Evolutionary conservation across 2,113 vertebrate species (phyloP), one percentile per base, ranked within the genome.

Genomic region (Oxyruncus cristatus): DNA sequence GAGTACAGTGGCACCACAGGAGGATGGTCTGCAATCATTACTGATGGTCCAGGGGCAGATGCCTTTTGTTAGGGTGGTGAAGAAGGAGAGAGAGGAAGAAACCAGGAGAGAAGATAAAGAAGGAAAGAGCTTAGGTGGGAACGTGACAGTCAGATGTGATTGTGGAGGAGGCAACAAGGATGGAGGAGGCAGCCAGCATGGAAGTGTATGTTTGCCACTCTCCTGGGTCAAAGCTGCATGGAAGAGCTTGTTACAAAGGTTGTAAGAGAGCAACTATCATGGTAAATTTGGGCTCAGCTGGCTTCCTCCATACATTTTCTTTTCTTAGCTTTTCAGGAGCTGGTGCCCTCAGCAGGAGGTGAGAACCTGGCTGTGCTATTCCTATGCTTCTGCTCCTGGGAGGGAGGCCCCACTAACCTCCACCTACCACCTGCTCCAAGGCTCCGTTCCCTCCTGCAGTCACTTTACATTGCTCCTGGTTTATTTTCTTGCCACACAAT

Each of bases 381-480:
- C 52, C 41, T 70, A 41, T 22, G 46, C 32, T 80, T 42, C 39
- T 62, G 67, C 41, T 87, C 65, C 62, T 62, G 8, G 53, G 67
- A 79, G 35, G 37, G 33, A 85, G 49, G 55, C 11, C n/a, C 41
- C 63, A 9, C 71, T 70, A 76, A 65, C 75, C 75, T 89, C 85
- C 85, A 74, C 66, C 71, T 58, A 46, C 73, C 53, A 24, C 75
- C 73, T 44, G 12, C 74, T 13, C 35, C 68, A 32, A 42, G 59
- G 86, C 91, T 87, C 41, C 6, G 24, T 85, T 91, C 89, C 90
- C 91, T 95, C 95, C 92, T 61, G 82, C 92, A 83, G 78, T 90
- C 20, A 6, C 85, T 96, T 88, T 37, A 67, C 8, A 3, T 93
- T 89, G 94, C 95, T 97, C 94, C 55, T 52, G 71, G 53, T 20